Conservation (phyloP, 2,113 vertebrate genomes). For the Cromileptes altivelis region DNA sequence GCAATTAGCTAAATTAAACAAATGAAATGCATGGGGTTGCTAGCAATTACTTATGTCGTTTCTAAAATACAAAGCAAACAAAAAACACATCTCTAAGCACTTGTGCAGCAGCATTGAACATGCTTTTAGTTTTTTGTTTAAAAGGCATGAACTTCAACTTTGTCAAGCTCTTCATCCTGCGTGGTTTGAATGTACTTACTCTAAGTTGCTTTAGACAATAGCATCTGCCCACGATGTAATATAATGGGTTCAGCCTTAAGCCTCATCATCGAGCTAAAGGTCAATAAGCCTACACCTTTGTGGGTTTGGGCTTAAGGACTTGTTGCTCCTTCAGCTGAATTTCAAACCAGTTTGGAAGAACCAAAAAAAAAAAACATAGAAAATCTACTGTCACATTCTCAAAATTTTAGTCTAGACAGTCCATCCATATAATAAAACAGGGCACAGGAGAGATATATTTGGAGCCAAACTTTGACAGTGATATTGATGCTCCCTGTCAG, state of each 20-base stretch:
- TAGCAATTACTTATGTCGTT: background rate
- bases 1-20: background rate
- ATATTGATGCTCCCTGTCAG: slow-evolving; percentile 52
- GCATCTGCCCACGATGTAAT: background rate
- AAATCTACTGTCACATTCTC: background rate
- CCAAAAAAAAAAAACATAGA: too few species aligned
- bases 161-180: too few species aligned
- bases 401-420: background rate
- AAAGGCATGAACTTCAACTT: too few species aligned
- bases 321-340: background rate
- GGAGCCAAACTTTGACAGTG: slow-evolving; percentile 38
- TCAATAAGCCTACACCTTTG: background rate
- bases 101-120: background rate
- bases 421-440: background rate
- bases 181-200: too few species aligned
- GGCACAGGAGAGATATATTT: background rate
- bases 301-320: background rate
- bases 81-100: background rate
- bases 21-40: background rate
- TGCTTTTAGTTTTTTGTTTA: background rate
- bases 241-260: too few species aligned
- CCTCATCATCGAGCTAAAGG: background rate
- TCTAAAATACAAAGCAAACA: background rate
- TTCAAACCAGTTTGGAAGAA: background rate
- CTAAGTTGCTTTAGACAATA: background rate